A percentile compares a stretch with the other conserved stretches of the same genome.
These are phyloP conservation scores for Zaprionus capensis DNA, from an alignment of 1,140 invertebrate genomes.

Conservation along the genomic window DNA sequence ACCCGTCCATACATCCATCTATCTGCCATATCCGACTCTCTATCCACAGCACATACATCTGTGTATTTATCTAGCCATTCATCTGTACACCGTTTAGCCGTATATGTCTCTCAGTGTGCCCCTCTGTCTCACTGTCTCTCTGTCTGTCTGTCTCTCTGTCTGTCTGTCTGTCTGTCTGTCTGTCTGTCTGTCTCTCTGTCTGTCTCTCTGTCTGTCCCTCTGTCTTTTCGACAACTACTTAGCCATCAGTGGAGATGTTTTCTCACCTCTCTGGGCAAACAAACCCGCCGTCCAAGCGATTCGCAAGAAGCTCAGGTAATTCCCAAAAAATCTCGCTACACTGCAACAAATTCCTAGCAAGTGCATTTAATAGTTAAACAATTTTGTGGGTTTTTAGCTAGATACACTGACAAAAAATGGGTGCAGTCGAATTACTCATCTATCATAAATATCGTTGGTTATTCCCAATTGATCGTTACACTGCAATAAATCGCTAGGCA, in stretches of 20 bases:
- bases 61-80: conserved; percentile 9
- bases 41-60: conserved; percentile 1
- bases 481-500: background rate
- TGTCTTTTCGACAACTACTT: conserved; percentile 61
- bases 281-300: conserved; percentile 51
- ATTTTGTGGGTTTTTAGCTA: background rate
- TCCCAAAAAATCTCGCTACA: conserved; percentile 61
- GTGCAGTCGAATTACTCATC: background rate
- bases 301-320: conserved; percentile 75
- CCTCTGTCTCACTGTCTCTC: background rate
- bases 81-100: background rate
- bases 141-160: background rate
- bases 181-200: background rate
- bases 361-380: background rate
- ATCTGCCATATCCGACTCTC: background rate
- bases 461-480: conserved; percentile 1
- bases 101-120: conserved; percentile 8
- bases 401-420: background rate
- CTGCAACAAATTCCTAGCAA: conserved; percentile 39
- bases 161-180: conserved; percentile 3
- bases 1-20: conserved; percentile 14
- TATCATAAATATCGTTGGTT: background rate
- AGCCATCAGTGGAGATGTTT: conserved; percentile 78
- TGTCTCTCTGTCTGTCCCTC: conserved; percentile 1
- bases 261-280: conserved; percentile 62